Percentiles rank a stretch among this genome's conserved stretches.
These are phyloP conservation scores for Chiridota heheva DNA, from an alignment of 35 echinoderm and acorn worm genomes.

Conservation along the genomic window DNA sequence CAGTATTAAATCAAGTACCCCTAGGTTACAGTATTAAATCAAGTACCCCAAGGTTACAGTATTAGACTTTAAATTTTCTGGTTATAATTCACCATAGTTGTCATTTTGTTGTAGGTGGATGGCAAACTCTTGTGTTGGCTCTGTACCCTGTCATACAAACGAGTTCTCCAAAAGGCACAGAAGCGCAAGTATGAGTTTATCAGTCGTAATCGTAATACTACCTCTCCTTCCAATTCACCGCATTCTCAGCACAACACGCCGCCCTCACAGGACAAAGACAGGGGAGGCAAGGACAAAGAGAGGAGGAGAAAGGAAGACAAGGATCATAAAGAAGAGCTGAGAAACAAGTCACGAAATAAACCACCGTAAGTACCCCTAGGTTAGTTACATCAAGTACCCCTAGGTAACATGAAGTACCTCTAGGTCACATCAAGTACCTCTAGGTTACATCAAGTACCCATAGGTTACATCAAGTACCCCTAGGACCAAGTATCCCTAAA, in stretches of 20 bases:
- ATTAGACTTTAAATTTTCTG: too few species aligned
- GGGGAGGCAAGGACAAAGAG: slow-evolving; percentile 31
- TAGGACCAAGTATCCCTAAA: too few species aligned
- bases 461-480: too few species aligned
- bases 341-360: slow-evolving; percentile 21
- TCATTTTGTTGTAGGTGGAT: slow-evolving; percentile 86
- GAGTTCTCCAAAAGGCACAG: slow-evolving; percentile 95
- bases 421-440: too few species aligned
- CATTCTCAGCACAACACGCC: slow-evolving; percentile 43
- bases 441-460: too few species aligned
- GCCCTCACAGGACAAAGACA: slow-evolving; percentile 50
- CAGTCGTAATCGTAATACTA: slow-evolving; percentile 39
- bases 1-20: too few species aligned
- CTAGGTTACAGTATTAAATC: too few species aligned
- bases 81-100: too few species aligned
- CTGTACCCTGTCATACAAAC: slow-evolving; percentile 95
- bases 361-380: slow-evolving; percentile 20
- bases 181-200: slow-evolving; percentile 92
- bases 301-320: slow-evolving; percentile 47
- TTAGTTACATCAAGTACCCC: too few species aligned
- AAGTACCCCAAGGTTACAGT: too few species aligned
- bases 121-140: slow-evolving; percentile 96
- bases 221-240: slow-evolving; percentile 36
- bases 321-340: slow-evolving; percentile 23
- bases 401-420: too few species aligned